phyloP scores from a whole-genome alignment of 2,888 invertebrate genomes.

The Apamea epomidion region DNA sequence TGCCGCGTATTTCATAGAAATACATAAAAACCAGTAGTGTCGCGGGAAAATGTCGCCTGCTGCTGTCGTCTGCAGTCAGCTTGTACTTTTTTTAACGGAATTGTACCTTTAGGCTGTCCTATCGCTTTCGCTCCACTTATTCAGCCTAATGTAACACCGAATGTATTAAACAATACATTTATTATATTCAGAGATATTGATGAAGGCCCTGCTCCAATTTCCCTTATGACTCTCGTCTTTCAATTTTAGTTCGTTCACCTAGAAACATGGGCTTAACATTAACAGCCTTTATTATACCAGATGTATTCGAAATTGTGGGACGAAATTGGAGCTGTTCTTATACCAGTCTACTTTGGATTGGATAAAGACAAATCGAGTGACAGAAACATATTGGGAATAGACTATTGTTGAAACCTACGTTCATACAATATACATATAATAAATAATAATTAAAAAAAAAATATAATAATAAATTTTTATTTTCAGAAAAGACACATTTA shows the following conservation, averaged over 20 bases:
- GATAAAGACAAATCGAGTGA: slow-evolving; percentile 1
- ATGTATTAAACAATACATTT: slow-evolving; percentile 24
- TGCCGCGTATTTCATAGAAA: too few species aligned
- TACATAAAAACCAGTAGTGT: background rate
- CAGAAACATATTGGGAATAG: background rate
- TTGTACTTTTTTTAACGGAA: too few species aligned
- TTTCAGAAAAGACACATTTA: too few species aligned
- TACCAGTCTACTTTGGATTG: background rate
- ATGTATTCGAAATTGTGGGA: slow-evolving; percentile 37
- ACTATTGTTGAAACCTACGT: background rate
- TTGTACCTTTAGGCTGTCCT: background rate
- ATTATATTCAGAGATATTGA: slow-evolving; percentile 33
- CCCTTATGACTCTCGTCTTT: slow-evolving; percentile 17
- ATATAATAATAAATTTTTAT: too few species aligned
- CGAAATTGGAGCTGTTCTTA: slow-evolving; percentile 14
- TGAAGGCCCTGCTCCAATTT: slow-evolving; percentile 27
- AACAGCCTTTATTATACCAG: slow-evolving; percentile 50
- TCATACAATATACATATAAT: too few species aligned
- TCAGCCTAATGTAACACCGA: slow-evolving; percentile 1
- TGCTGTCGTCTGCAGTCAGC: background rate
- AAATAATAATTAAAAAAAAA: too few species aligned
- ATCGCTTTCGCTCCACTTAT: too few species aligned
- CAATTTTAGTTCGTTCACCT: slow-evolving; percentile 26
- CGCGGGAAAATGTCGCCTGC: background rate
- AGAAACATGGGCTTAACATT: slow-evolving; percentile 53